Base-by-base conservation (phyloP, 2,113 vertebrate genomes). In the Semnornis frantzii region DNA sequence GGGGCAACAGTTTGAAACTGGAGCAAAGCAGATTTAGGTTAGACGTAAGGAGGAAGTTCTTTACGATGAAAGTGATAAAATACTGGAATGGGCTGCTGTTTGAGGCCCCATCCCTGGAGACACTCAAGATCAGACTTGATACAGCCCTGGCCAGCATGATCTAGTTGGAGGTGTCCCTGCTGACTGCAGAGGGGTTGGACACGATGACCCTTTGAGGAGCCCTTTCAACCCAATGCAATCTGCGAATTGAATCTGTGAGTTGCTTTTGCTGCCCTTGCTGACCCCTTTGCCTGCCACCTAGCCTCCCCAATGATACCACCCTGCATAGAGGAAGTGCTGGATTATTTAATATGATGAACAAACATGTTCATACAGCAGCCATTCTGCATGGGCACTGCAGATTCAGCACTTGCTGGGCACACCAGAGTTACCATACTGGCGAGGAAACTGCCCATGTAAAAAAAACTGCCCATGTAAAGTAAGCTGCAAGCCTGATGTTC, bases 351-450 rank as follows among this genome's bases (percentile, higher is more conserved):
- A 23, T 9, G 44, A 55, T 4, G 1, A 63, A 30, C 28, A 50
- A 37, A 63, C n/a, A 8, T 10, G 5, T 0, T 4, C 2, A 3
- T 21, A 5, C 48, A 44, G 92, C 50, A 33, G 66, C 2, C 1
- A 4, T 71, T 46, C 73, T 21, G 34, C 37, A 39, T 7, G 14
- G 31, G 28, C 44, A 0, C 48, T 25, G 68, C 85, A 58, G 39
- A 33, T 31, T 75, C 69, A 42, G 83, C 54, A 17, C 54, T 55
- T 3, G 19, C 2, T 3, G 31, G 46, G 66, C 54, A 60, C 74
- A 23, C 24, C 31, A 44, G n/a, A n/a, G 59, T 63, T 57, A 46
- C 66, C 63, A 6, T 0, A 18, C 76, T 59, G 76, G 76, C 14
- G 57, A 77, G 58, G 73, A 74, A 83, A 54, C 24, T 23, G 72